These are phyloP conservation scores for Acronicta psi DNA, from an alignment of 2,888 invertebrate genomes.

Conservation along the genomic window DNA sequence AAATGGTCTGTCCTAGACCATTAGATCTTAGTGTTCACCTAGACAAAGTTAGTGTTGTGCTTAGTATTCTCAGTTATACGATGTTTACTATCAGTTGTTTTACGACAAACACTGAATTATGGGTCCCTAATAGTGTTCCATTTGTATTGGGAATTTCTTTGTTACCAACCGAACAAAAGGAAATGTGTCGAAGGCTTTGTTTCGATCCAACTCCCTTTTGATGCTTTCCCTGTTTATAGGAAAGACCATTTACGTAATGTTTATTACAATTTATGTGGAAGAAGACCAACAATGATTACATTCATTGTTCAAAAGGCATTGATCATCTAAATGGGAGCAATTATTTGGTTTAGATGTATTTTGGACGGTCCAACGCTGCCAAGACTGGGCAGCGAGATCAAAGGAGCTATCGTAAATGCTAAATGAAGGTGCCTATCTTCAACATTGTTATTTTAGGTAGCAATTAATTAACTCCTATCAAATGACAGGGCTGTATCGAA, in stretches of 20 bases:
- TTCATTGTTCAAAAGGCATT: slow-evolving; percentile 16
- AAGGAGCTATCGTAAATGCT: background rate
- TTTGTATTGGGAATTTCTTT: slow-evolving; percentile 44
- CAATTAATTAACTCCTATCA: slow-evolving; percentile 27
- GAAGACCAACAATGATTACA: slow-evolving; percentile 6
- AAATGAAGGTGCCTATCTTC: background rate
- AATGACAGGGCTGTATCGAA: slow-evolving; percentile 17
- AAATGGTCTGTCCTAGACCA: no score
- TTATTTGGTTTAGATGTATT: background rate
- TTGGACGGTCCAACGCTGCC: background rate
- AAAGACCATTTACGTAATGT: slow-evolving; percentile 23
- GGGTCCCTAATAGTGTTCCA: slow-evolving; percentile 38
- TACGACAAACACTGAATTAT: slow-evolving; percentile 38
- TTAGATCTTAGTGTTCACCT: no score
- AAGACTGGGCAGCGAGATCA: background rate
- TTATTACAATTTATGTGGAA: slow-evolving; percentile 4
- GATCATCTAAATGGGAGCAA: slow-evolving; percentile 9
- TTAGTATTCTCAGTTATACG: slow-evolving; percentile 8
- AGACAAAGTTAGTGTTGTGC: slow-evolving; percentile 14
- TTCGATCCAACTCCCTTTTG: slow-evolving; percentile 17
- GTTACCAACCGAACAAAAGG: slow-evolving; percentile 38
- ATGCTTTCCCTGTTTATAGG: slow-evolving; percentile 16
- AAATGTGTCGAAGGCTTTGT: slow-evolving; percentile 28
- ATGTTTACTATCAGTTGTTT: slow-evolving; percentile 38
- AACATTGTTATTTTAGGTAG: background rate